Percentiles rank a stretch among this genome's conserved stretches.
These are phyloP conservation scores for Porphyrio hochstetteri DNA, from an alignment of 2,113 vertebrate genomes.

Conservation along the genomic window DNA sequence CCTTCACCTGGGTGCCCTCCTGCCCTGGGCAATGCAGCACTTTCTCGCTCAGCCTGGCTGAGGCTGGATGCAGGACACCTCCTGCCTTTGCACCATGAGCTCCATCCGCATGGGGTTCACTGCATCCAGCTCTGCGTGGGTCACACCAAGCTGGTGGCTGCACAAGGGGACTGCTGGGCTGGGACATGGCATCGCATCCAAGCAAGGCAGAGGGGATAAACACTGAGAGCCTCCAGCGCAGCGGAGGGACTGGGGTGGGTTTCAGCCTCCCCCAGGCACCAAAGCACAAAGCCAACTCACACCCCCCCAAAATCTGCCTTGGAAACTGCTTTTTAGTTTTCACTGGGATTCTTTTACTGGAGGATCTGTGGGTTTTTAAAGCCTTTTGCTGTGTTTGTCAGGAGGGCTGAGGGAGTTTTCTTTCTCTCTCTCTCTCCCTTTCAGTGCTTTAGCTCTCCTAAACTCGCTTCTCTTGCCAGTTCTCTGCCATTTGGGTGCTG, in stretches of 20 bases:
- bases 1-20: background rate
- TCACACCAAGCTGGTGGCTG: background rate
- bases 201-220: background rate
- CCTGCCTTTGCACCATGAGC: background rate
- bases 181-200: rapidly evolving
- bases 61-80: background rate
- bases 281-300: background rate
- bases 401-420: background rate
- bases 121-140: rapidly evolving
- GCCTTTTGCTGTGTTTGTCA: background rate
- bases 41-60: background rate
- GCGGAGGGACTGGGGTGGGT: rapidly evolving
- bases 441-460: background rate
- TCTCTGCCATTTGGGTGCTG: background rate
- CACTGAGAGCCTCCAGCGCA: background rate
- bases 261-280: background rate
- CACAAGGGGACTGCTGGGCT: background rate
- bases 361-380: background rate
- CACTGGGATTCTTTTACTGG: background rate
- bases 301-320: background rate
- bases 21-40: background rate
- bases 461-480: background rate
- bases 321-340: background rate
- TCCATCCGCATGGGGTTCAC: background rate
- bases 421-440: background rate